phyloP scores from a whole-genome alignment of 2,888 invertebrate species.

The Nebria brevicollis region DNA sequence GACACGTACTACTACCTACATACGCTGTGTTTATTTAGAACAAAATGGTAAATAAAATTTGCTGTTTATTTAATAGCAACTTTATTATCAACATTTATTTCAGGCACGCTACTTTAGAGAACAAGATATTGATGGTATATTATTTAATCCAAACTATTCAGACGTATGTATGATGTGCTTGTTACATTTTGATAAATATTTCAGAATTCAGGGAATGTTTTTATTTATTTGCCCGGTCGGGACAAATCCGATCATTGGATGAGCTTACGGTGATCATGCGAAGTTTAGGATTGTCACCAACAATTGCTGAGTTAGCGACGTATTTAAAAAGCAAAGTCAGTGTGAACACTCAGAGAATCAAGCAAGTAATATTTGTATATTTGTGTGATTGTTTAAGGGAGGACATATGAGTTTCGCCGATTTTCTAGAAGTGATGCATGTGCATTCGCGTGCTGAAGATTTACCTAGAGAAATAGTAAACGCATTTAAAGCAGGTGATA shows the following conservation, averaged over 20 bases:
- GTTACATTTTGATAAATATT: slow-evolving; percentile 11
- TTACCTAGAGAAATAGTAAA: slow-evolving; percentile 86
- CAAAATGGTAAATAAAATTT: slow-evolving; percentile 48
- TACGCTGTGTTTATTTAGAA: slow-evolving; percentile 20
- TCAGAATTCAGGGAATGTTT: slow-evolving; percentile 96
- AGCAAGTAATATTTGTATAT: too few species aligned
- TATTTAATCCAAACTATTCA: not conserved
- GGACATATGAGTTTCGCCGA: slow-evolving; percentile 96
- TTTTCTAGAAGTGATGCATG: slow-evolving; percentile 94
- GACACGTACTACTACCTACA: slow-evolving; percentile 49
- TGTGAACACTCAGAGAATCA: not conserved
- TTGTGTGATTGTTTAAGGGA: slow-evolving; percentile 63
- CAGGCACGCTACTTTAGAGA: slow-evolving; percentile 95
- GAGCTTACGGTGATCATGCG: slow-evolving; percentile 95
- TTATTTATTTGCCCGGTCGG: slow-evolving; percentile 90
- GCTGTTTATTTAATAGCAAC: slow-evolving; percentile 18
- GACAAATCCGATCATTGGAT: slow-evolving; percentile 87
- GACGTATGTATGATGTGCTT: too few species aligned
- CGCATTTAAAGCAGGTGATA: slow-evolving; percentile 90
- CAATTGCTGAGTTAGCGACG: slow-evolving; percentile 87
- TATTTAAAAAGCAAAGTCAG: slow-evolving; percentile 75
- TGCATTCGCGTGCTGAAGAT: slow-evolving; percentile 86
- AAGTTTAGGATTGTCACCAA: slow-evolving; percentile 93
- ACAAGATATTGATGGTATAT: slow-evolving; percentile 90
- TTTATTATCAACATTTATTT: slow-evolving; percentile 56